Base-by-base conservation (phyloP, 2,797 vertebrate species). In the Ptychadena robeensis region DNA sequence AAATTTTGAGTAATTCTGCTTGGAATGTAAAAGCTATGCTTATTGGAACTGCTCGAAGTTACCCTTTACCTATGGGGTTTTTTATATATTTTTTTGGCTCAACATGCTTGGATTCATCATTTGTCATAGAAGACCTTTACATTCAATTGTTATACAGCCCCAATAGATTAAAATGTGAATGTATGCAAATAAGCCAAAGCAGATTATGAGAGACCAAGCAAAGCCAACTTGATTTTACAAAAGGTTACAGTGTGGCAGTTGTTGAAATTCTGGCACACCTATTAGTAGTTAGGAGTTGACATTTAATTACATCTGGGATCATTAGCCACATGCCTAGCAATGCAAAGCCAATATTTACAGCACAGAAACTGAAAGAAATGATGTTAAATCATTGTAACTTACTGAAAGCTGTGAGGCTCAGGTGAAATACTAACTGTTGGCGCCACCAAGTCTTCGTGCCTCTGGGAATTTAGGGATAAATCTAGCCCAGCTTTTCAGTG, bases 231-330 rank as follows among this genome's bases (percentile, higher is more conserved):
- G 59, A 12, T 25, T 61, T 27, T 61, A 9, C 11, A 28, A 69
- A 69, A 38, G 67, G 67, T 69, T 38, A 69, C 11, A 15, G 34
- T n/a, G 14, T 34, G 35, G 12, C 25, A 69, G 67, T 14, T 27
- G 34, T 68, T 34, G 9, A 27, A 38, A 69, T 28, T 40, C 35
- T 38, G n/a, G 34, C 35, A 69, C 27, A 38, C 11, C n/a, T 12
- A 10, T 68, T 37, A 34, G 32, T 68, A 66, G 64, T 31, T 61
- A 7, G 18, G 67, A 69, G 35, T 9, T 40, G 28, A 72, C 38
- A 72, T 53, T 48, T 72, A 72, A 72, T 48, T 32, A 18, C 40
- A 28, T 35, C 65, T 67, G 31, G 65, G 59, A 61, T 38, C 35
- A 69, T 69, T 69, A 69, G 67, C 22, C 11, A 37, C 22, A 37